A percentile compares a stretch with the other conserved stretches of the same genome.
These are phyloP conservation scores for Pyrocephalus nanus DNA, from an alignment of 2,797 vertebrate species.

Conservation along the genomic window DNA sequence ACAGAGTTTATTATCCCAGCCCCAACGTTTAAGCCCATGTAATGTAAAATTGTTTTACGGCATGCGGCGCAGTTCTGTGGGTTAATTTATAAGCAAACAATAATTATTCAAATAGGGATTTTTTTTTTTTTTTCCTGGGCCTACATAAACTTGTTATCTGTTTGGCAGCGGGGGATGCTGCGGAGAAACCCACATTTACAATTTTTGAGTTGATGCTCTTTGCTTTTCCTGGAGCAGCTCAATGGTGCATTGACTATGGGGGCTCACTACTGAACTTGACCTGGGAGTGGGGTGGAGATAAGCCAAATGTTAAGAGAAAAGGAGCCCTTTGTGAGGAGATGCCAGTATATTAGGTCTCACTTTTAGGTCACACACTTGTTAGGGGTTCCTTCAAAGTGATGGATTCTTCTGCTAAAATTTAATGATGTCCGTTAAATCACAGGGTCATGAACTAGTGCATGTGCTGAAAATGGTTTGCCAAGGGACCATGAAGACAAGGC, in stretches of 20 bases:
- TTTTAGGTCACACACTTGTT: conserved; percentile 68
- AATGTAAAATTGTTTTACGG: conserved; percentile 65
- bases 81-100: conserved; percentile 71
- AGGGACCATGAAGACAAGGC: conserved; percentile 51
- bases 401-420: conserved; percentile 69
- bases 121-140: conserved; percentile 21
- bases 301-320: conserved; percentile 64
- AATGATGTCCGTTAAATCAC: conserved; percentile 66
- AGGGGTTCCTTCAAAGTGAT: conserved; percentile 63
- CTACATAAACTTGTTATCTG: conserved; percentile 64
- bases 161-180: conserved; percentile 51
- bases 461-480: conserved; percentile 42
- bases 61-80: conserved; percentile 56
- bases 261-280: conserved; percentile 51
- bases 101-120: conserved; percentile 58
- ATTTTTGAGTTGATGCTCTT: conserved; percentile 12
- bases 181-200: conserved; percentile 12
- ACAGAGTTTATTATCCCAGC: conserved; percentile 70
- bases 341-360: conserved; percentile 47
- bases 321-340: conserved; percentile 48
- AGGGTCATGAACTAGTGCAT: conserved; percentile 56
- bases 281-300: conserved; percentile 60
- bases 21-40: conserved; percentile 32
- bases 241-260: conserved; percentile 32
- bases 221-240: conserved; percentile 41